Conservation (phyloP, 2,113 vertebrate genomes). For the Crocuta crocuta region DNA sequence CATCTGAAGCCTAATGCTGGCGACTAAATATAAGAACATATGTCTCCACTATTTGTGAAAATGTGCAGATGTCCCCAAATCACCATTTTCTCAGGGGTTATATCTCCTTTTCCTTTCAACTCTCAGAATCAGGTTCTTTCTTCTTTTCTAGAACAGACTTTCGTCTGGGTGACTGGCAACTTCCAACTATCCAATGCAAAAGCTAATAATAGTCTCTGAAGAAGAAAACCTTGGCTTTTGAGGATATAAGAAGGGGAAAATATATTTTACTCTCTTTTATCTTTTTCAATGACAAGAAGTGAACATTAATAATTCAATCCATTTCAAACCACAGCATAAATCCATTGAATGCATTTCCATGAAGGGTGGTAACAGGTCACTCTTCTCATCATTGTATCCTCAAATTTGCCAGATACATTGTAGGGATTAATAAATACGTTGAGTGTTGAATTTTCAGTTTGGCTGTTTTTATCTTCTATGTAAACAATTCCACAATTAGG, state of each 20-base stretch:
- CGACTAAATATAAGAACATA: not conserved
- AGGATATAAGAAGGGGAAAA: not conserved
- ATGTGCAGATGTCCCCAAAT: not conserved
- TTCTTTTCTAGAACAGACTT: not conserved
- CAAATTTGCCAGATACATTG: not conserved
- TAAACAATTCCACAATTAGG: not conserved
- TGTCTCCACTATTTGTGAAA: not conserved
- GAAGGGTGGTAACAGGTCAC: not conserved
- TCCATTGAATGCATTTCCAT: not conserved
- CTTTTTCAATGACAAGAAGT: conserved; percentile 10
- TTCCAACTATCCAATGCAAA: not conserved
- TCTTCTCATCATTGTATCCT: not conserved
- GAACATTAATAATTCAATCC: not conserved
- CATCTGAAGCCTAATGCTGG: not conserved
- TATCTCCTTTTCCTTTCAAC: not conserved
- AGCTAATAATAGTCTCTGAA: not conserved
- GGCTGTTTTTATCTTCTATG: not conserved
- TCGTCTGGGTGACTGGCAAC: not conserved
- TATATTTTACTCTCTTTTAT: not conserved
- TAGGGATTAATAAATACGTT: not conserved
- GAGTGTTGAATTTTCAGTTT: not conserved
- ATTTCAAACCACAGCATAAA: not conserved
- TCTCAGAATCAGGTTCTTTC: conserved; percentile 10
- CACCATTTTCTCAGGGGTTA: not conserved
- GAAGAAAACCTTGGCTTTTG: conserved; percentile 11